Percentiles rank a stretch among this genome's conserved stretches.
These are phyloP conservation scores for Ptychochromis oligacanthus DNA, from an alignment of 2,113 vertebrate species.

Conservation along the genomic window DNA sequence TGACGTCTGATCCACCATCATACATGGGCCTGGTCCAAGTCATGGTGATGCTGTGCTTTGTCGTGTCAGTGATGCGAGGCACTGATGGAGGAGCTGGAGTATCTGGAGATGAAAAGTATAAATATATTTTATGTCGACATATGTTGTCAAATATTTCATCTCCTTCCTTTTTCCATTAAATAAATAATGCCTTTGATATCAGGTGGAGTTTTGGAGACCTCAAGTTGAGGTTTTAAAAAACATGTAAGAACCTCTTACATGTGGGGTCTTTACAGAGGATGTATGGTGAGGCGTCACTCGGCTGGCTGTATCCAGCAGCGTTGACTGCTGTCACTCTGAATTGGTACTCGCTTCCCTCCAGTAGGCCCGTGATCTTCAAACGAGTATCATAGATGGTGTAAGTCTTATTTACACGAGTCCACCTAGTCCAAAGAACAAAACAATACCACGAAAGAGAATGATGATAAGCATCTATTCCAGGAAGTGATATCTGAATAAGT, in stretches of 20 bases:
- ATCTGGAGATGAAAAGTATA: constrained; percentile 78
- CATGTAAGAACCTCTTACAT: constrained; percentile 82
- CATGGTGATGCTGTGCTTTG: constrained; percentile 93
- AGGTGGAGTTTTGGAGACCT: not conserved
- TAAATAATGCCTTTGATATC: not conserved
- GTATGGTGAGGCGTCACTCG: constrained; percentile 92
- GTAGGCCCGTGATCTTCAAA: constrained; percentile 90
- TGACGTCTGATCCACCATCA: constrained; percentile 91
- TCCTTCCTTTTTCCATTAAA: not conserved
- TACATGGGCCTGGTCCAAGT: constrained; percentile 96
- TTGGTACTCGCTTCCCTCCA: constrained; percentile 95
- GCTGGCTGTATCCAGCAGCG: constrained; percentile 92
- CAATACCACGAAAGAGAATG: not conserved
- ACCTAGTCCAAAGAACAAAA: constrained; percentile 77
- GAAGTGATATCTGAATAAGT: not conserved
- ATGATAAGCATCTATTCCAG: not conserved
- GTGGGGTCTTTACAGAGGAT: constrained; percentile 94
- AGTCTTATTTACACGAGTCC: constrained; percentile 96
- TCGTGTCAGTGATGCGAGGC: constrained; percentile 93
- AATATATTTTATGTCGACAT: not conserved
- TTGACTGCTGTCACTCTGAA: constrained; percentile 97
- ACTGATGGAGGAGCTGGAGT: constrained; percentile 92
- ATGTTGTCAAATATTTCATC: not conserved
- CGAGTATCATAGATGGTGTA: constrained; percentile 95
- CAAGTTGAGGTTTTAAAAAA: not conserved